Evolutionary conservation across 2,888 invertebrate species (phyloP).

Genomic region (Oxytorus armatus): DNA sequence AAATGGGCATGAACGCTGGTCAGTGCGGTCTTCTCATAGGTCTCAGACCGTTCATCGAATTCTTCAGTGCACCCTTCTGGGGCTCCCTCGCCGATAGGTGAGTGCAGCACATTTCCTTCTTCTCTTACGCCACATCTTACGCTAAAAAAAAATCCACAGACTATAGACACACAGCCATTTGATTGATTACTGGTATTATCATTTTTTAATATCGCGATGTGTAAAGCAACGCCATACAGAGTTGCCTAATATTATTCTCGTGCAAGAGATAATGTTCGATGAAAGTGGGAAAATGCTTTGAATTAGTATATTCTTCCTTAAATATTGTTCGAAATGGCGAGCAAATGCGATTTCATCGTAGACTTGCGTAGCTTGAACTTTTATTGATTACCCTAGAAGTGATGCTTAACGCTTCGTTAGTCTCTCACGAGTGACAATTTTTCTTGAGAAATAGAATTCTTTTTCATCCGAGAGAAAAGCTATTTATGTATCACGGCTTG

Average conservation of each 20-base stretch:
- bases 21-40: slow-evolving; percentile 98
- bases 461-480: background rate
- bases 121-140: background rate
- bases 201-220: background rate
- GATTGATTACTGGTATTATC: background rate
- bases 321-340: background rate
- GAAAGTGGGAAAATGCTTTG: too few relatives aligned
- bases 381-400: slow-evolving; percentile 18
- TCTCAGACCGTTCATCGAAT: slow-evolving; percentile 98
- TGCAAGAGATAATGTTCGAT: too few relatives aligned
- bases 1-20: slow-evolving; percentile 99
- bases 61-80: slow-evolving; percentile 99
- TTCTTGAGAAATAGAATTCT: background rate
- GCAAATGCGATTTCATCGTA: background rate
- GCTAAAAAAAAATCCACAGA: background rate
- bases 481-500: too few relatives aligned
- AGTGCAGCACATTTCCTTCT: slow-evolving; percentile 61
- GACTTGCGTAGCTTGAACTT: background rate
- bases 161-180: background rate
- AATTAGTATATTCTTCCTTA: slow-evolving; percentile 17
- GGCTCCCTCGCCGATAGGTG: slow-evolving; percentile 96
- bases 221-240: too few relatives aligned
- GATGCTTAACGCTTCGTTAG: slow-evolving; percentile 5
- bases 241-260: background rate
- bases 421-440: background rate